Conservation (phyloP, 2,113 vertebrate species). For the Alectura lathami region DNA sequence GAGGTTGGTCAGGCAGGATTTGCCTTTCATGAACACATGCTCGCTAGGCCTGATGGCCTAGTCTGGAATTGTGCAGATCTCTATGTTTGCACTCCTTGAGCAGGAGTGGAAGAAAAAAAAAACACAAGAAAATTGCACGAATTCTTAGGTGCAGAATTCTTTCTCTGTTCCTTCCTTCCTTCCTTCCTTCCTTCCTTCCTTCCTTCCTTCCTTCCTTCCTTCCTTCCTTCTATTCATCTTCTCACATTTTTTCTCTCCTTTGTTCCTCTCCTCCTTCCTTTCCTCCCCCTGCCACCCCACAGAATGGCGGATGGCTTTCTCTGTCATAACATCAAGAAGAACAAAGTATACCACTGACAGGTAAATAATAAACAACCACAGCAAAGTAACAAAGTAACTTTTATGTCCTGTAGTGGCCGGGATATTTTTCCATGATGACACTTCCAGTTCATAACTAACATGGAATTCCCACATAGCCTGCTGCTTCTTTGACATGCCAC, state of each 20-base stretch:
- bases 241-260: neutral
- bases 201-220: neutral
- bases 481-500: neutral
- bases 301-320: neutral
- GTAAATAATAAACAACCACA: neutral
- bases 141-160: neutral
- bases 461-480: neutral
- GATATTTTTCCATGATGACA: neutral
- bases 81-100: neutral
- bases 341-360: neutral
- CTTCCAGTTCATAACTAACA: neutral
- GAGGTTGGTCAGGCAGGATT: too few species aligned
- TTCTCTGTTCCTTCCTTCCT: rapidly evolving
- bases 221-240: neutral
- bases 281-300: too few species aligned
- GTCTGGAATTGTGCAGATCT: neutral
- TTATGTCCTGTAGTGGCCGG: rapidly evolving
- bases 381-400: neutral
- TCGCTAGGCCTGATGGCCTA: too few species aligned
- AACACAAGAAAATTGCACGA: rapidly evolving
- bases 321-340: neutral
- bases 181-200: neutral
- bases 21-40: too few species aligned
- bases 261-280: neutral
- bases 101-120: neutral